These are phyloP conservation scores for Tachina fera DNA, from an alignment of 2,888 invertebrate genomes.

Conservation along the genomic window DNA sequence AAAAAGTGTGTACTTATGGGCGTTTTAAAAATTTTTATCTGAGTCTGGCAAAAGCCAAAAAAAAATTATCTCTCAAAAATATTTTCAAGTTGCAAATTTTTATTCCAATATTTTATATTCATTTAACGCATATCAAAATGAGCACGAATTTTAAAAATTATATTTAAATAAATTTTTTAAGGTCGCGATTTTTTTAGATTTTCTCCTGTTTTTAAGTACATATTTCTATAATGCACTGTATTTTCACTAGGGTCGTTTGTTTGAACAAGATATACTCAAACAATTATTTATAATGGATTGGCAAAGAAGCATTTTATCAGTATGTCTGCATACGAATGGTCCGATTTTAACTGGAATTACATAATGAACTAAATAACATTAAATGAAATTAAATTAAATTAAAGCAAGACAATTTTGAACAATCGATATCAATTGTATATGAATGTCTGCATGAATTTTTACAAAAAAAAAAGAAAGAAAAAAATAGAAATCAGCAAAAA, in stretches of 20 bases:
- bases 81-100: too few relatives aligned
- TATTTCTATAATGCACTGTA: neutral
- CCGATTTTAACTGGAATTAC: constrained; percentile 18
- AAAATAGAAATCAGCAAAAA: neutral
- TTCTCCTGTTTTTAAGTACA: neutral
- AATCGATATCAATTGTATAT: constrained; percentile 28
- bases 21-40: too few relatives aligned
- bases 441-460: neutral
- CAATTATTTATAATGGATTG: constrained; percentile 18
- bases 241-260: neutral
- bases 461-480: constrained; percentile 5
- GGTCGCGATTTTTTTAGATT: neutral
- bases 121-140: too few relatives aligned
- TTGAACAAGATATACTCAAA: neutral
- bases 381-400: constrained; percentile 42
- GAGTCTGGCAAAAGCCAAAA: too few relatives aligned
- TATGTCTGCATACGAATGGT: neutral
- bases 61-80: too few relatives aligned
- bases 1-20: too few relatives aligned
- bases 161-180: neutral
- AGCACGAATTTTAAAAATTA: too few relatives aligned
- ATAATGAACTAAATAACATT: constrained; percentile 36
- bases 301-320: constrained; percentile 13
- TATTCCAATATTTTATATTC: too few relatives aligned
- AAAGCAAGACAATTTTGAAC: constrained; percentile 33